Conservation (phyloP, 2,888 invertebrate genomes). For the Elysia crispata region DNA sequence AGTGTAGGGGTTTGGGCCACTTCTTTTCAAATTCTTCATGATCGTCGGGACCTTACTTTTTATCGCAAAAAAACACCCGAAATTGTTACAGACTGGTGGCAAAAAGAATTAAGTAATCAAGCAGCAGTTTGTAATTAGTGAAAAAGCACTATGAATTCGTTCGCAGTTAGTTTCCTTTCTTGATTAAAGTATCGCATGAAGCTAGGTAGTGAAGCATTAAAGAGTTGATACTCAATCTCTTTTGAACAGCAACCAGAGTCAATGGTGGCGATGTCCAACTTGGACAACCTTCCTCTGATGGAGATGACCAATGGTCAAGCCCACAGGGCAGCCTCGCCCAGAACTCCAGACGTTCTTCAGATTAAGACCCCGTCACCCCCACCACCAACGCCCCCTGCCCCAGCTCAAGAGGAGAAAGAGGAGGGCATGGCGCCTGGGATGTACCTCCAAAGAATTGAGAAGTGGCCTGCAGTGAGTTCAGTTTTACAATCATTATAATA, state of each 20-base stretch:
- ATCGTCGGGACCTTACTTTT: too few species aligned
- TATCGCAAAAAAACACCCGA: too few species aligned
- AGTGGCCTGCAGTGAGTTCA: conserved; percentile 2
- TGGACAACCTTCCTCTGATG: conserved; percentile 62
- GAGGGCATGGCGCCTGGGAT: conserved; percentile 38
- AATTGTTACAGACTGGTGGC: too few species aligned
- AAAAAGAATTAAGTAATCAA: too few species aligned
- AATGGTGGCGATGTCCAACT: conserved; percentile 64
- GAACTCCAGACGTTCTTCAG: conserved; percentile 54
- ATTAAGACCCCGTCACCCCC: conserved; percentile 39
- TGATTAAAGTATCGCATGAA: too few species aligned
- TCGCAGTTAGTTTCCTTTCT: too few species aligned
- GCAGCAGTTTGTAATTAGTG: too few species aligned
- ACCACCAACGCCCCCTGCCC: neutral
- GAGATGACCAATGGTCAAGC: conserved; percentile 55
- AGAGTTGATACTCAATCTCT: neutral
- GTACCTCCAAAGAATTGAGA: conserved; percentile 37
- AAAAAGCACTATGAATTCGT: too few species aligned
- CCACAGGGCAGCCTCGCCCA: conserved; percentile 52
- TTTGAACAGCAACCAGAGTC: conserved; percentile 63
- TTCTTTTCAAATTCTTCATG: too few species aligned
- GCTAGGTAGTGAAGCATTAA: neutral
- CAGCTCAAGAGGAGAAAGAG: conserved; percentile 13
- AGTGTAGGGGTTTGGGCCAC: too few species aligned
- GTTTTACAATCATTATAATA: too few species aligned